phyloP scores from a whole-genome alignment of 64 coral and sea anemone genomes.

The Stylophora pistillata region DNA sequence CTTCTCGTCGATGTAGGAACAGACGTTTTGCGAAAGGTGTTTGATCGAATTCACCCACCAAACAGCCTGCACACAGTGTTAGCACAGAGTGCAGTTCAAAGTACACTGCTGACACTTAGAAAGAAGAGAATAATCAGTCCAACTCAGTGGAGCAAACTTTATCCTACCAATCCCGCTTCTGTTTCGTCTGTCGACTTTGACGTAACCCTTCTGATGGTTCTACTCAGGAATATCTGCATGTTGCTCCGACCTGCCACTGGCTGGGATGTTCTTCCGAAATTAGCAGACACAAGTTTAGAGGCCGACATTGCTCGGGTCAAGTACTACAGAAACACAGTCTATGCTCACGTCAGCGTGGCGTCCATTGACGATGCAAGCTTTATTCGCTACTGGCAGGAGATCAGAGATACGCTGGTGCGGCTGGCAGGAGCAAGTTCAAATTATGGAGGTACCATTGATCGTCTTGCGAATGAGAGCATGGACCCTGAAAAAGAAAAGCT shows the following conservation, averaged over 20 bases:
- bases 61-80: not conserved
- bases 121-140: not conserved
- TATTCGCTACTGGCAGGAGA: not conserved
- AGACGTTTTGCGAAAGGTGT: too few relatives aligned
- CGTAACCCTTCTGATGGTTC: conserved; percentile 1
- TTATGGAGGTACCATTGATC: not conserved
- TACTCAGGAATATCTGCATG: conserved; percentile 4
- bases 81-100: not conserved
- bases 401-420: not conserved
- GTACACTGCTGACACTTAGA: not conserved
- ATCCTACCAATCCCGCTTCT: not conserved
- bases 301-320: too few relatives aligned
- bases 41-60: not conserved
- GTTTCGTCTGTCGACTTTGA: not conserved
- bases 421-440: not conserved
- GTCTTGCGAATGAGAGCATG: not conserved
- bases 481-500: not conserved
- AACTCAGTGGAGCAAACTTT: not conserved
- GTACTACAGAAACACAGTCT: too few relatives aligned
- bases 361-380: not conserved
- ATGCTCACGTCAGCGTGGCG: too few relatives aligned
- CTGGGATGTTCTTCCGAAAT: not conserved
- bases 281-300: too few relatives aligned
- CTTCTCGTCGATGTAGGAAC: too few relatives aligned
- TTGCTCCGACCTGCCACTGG: not conserved